Evolutionary conservation across 2,888 invertebrate species (phyloP).

Genomic region (Drosophila merina): DNA sequence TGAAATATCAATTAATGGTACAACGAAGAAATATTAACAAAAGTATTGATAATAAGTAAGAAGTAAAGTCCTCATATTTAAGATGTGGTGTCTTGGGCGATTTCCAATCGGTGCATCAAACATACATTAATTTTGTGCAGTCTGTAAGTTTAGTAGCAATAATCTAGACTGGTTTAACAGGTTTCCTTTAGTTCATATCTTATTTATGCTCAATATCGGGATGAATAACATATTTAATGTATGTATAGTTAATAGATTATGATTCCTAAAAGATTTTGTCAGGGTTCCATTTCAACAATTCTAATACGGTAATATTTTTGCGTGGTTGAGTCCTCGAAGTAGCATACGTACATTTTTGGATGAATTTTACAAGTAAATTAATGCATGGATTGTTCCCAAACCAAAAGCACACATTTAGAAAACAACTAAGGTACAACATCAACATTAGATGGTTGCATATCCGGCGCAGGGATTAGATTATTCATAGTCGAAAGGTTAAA

Average conservation of each 20-base stretch:
- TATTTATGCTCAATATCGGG: background rate
- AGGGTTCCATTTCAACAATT: background rate
- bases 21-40: slow-evolving; percentile 1
- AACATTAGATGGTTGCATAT: background rate
- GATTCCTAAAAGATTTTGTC: background rate
- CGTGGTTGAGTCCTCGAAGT: background rate
- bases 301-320: background rate
- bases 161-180: background rate
- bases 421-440: slow-evolving; percentile 2
- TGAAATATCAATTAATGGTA: background rate
- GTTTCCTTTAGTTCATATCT: background rate
- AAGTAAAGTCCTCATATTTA: background rate
- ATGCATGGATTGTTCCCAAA: background rate
- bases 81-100: background rate
- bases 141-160: background rate
- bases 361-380: background rate
- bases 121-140: background rate
- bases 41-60: background rate
- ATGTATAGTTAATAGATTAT: background rate
- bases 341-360: background rate
- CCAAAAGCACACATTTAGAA: slow-evolving; percentile 1
- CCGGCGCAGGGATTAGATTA: background rate
- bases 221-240: background rate
- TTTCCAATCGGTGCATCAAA: slow-evolving; percentile 3
- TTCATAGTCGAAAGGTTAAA: background rate